Evolutionary conservation across 1,140 invertebrate genomes (phyloP), one percentile per base, ranked within the genome.

Genomic region (Papilio xuthus): DNA sequence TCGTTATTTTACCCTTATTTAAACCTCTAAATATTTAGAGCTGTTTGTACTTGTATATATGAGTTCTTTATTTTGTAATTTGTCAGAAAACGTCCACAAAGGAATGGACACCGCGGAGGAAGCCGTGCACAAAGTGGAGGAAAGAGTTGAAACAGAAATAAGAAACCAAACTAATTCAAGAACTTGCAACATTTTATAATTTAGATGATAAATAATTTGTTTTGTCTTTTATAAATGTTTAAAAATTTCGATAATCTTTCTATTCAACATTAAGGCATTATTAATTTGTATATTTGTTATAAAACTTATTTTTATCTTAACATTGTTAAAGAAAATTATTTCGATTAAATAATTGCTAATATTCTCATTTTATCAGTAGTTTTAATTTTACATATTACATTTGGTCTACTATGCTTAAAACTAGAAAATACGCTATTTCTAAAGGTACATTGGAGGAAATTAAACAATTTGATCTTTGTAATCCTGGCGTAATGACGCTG

Each of bases 111-210:
- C 53, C 20, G 87, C 89, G 0, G 92, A 92, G 70, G 88, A 93
- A 60, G 83, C 87, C 28, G 84, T 93, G 23, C 90, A 94, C 81
- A 92, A 89, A 80, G 80, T 92, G 18, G 92, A 93, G 80, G 90
- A 93, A 76, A 89, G 88, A 28, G 86, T 93, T 0, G 91, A 94
- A 78, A 93, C 91, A 10, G 90, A 94, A 80, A 89, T 93, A 56
- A 83, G 89, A 70, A 94, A 93, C 77, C 91, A 93, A 79, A 93
- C 92, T 2, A 93, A 92, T 81, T 94, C 92, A 63, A 81, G 90
- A 85, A 92, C 92, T 3, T 94, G 92, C 90, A 92, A 87, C 47
- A 90, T 94, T 86, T 86, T 94, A 86, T 94, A 92, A 89, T 47
- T 70, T 32, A 67, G 12, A 2, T 7, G 23, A 67, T 7, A 28